These are phyloP conservation scores for Pseudococcus jackbeardsleyi DNA, from an alignment of 2,888 invertebrate species.

Conservation along the genomic window DNA sequence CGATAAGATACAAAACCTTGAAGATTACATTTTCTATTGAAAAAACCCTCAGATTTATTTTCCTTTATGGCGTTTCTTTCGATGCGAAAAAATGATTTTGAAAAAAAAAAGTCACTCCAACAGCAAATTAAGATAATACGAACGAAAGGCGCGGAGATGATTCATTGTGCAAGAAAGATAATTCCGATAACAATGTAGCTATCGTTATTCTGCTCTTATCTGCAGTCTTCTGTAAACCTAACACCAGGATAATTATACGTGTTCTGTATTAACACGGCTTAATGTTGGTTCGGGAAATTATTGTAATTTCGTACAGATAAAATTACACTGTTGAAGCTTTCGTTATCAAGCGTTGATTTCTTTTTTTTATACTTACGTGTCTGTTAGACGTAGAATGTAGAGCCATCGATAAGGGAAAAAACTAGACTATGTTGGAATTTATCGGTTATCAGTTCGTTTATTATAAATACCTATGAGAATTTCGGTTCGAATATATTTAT, in stretches of 20 bases:
- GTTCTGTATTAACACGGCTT: not conserved
- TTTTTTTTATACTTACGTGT: not conserved
- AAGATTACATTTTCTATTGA: not conserved
- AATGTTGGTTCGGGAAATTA: not conserved
- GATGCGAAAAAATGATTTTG: not conserved
- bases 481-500: no score
- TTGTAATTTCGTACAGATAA: not conserved
- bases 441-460: no score
- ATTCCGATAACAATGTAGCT: not conserved
- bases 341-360: not conserved
- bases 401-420: not conserved
- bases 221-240: not conserved
- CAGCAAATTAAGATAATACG: not conserved
- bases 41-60: not conserved
- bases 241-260: not conserved
- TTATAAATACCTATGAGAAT: no score
- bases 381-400: not conserved
- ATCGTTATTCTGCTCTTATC: constrained; percentile 18
- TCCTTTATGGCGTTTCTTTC: not conserved
- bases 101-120: not conserved
- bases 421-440: no score
- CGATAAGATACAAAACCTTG: no score
- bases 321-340: not conserved
- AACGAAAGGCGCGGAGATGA: not conserved
- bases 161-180: constrained; percentile 25